A percentile compares a stretch with the other conserved stretches of the same genome.
phyloP scores from a whole-genome alignment of 2,113 vertebrate genomes.

The Alethe diademata region DNA sequence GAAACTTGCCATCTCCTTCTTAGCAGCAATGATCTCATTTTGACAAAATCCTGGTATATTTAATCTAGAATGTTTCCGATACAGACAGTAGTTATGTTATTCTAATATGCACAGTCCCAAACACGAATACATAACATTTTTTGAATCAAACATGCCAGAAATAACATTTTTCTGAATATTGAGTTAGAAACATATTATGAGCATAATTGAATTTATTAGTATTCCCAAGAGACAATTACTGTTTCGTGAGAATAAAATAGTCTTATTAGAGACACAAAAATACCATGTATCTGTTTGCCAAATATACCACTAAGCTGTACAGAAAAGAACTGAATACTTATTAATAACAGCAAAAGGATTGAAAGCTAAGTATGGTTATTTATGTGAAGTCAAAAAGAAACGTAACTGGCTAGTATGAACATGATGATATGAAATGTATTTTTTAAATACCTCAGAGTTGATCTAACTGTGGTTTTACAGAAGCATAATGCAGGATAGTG shows the following conservation, averaged over 20 bases:
- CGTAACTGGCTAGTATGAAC: not conserved
- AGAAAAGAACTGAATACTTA: slow-evolving; percentile 24
- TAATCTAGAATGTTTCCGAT: not conserved
- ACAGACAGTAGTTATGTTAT: not conserved
- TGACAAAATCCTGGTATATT: not conserved
- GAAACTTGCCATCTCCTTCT: not conserved
- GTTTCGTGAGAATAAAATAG: slow-evolving; percentile 40
- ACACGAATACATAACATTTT: not conserved
- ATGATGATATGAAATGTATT: not conserved
- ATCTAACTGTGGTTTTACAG: not conserved
- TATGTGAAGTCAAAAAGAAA: not conserved
- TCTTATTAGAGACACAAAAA: slow-evolving; percentile 28
- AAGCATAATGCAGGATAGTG: not conserved
- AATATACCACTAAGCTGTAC: slow-evolving; percentile 24
- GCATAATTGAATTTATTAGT: slow-evolving; percentile 50
- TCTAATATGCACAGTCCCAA: not conserved
- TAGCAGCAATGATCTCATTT: not conserved
- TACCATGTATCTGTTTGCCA: slow-evolving; percentile 33
- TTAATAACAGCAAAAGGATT: slow-evolving; percentile 29
- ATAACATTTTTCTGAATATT: not conserved
- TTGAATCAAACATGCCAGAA: not conserved
- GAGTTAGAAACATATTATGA: slow-evolving; percentile 10
- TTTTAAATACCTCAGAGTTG: not conserved
- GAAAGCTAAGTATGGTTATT: slow-evolving; percentile 21
- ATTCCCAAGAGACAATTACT: slow-evolving; percentile 44